Base-by-base conservation (phyloP, 2,797 vertebrate genomes). In the Rhabdomys pumilio region DNA sequence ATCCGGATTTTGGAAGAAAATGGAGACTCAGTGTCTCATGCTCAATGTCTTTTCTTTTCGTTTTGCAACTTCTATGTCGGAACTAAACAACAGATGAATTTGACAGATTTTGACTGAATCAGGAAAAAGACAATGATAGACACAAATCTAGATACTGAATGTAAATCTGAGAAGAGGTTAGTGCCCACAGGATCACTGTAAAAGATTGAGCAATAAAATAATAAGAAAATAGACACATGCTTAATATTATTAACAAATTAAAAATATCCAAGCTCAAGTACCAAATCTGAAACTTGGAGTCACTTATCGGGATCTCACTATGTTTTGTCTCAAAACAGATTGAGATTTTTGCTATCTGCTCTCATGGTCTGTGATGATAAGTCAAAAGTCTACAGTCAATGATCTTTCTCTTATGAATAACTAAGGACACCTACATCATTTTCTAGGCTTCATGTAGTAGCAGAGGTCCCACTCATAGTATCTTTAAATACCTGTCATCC, bases 151-250 rank as follows among this genome's bases (percentile, higher is more conserved):
- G 13, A 65, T 53, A n/a, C n/a, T n/a, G n/a, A 61, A 50, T 17
- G 34, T 31, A 80, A 72, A 57, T 87, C 24, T 91, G 22, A 65
- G 41, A 53, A 84, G 50, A 92, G 47, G 26, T n/a, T 75, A 29
- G 61, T 65, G 41, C 29, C 73, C 13, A 83, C 47, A 26, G 8
- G 47, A 41, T 15, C 34, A 75, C 22, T 89, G 15, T 81, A 85
- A 90, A 53, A 95, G 59, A 77, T 96, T 95, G 26, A 67, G 13
- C 77, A 79, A 24, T 95, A 93, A 80, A 73, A 38, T n/a, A 61
- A 31, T 94, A 87, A 57, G 34, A 79, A 3, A 34, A 61, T 47
- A 34, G 0, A 41, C 53, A 22, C 9, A 13, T 53, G 79, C 65
- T 47, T 53, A 83, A 53, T 73, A 84, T 17, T 63, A 24, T 76